phyloP scores from a whole-genome alignment of 2,888 invertebrate species.

The Archaeoteleia sp. region DNA sequence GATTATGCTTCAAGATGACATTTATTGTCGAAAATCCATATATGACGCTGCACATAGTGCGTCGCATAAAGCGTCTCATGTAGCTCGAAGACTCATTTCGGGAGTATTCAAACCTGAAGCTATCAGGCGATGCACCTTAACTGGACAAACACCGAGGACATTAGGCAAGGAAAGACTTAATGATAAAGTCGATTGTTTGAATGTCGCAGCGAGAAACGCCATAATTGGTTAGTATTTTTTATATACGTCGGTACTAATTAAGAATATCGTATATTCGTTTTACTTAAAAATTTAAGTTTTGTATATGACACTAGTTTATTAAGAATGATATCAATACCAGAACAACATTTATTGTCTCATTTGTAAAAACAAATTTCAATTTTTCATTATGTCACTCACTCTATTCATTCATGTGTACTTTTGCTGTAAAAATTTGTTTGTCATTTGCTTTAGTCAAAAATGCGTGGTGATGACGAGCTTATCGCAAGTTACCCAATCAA shows the following conservation, averaged over 20 bases:
- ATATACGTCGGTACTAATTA: no score
- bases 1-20: constrained; percentile 2
- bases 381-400: no score
- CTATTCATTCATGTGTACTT: no score
- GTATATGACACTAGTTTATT: background rate
- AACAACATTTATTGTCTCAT: no score
- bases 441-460: no score
- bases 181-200: constrained; percentile 47
- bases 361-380: no score
- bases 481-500: no score
- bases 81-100: constrained; percentile 49
- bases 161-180: constrained; percentile 48
- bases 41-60: constrained; percentile 46
- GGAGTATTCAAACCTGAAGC: constrained; percentile 53
- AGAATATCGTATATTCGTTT: no score
- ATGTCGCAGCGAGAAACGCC: constrained; percentile 48
- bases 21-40: constrained; percentile 49
- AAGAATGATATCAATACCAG: no score
- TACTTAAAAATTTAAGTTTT: background rate
- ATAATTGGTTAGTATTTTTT: constrained; percentile 42
- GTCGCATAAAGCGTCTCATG: constrained; percentile 50
- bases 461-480: no score
- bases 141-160: constrained; percentile 51
- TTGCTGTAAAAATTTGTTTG: no score
- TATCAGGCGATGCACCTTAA: constrained; percentile 49